These are phyloP conservation scores for Mastacembelus armatus DNA, from an alignment of 2,797 vertebrate species.

Conservation along the genomic window DNA sequence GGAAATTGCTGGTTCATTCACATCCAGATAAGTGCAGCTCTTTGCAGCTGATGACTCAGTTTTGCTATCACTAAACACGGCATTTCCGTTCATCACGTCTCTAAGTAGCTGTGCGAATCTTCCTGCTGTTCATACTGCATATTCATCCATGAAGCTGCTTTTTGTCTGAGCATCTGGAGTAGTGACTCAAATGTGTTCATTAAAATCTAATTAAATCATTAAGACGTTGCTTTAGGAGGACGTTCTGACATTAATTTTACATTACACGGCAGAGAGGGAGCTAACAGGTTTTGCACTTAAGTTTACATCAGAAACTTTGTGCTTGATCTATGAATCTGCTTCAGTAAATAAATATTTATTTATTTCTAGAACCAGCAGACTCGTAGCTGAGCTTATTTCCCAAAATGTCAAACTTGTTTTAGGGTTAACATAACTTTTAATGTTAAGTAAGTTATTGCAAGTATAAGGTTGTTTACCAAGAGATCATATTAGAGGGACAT, in stretches of 20 bases:
- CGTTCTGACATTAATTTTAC: constrained; percentile 19
- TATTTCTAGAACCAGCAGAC: no score
- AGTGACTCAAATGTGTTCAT: constrained; percentile 31
- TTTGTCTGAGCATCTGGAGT: constrained; percentile 72
- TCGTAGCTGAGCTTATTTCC: no score
- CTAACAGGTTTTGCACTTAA: constrained; percentile 14
- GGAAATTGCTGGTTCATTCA: constrained; percentile 57
- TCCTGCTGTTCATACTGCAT: constrained; percentile 43
- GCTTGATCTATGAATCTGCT: constrained; percentile 27
- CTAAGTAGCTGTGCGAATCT: constrained; percentile 23
- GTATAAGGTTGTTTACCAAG: no score
- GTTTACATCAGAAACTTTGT: constrained; percentile 22
- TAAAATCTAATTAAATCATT: constrained; percentile 9
- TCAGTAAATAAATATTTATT: neutral
- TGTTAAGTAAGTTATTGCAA: no score
- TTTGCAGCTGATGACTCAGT: constrained; percentile 34
- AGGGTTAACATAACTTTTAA: no score
- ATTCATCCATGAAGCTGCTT: constrained; percentile 49
- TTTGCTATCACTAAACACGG: constrained; percentile 25
- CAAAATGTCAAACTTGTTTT: no score
- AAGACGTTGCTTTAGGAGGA: constrained; percentile 28
- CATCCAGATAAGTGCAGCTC: constrained; percentile 40
- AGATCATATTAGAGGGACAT: no score
- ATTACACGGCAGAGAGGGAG: neutral
- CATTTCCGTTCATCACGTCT: constrained; percentile 50